Evolutionary conservation across 2,797 vertebrate species (phyloP).

Genomic region (Chelmon rostratus): DNA sequence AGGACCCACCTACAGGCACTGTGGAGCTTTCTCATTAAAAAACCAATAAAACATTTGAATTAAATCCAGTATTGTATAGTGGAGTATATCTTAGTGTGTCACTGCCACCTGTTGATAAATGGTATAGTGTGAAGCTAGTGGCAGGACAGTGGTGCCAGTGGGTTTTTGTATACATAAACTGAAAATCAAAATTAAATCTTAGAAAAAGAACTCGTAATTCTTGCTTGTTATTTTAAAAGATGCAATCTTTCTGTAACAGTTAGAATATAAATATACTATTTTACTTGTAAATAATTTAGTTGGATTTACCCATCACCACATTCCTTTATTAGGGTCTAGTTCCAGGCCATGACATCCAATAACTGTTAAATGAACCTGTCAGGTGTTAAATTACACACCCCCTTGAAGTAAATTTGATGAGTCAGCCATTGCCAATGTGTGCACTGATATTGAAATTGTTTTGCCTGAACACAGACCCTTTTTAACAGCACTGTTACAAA

Average conservation of each 20-base stretch:
- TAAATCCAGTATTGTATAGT: not conserved
- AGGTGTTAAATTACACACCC: conserved; percentile 30
- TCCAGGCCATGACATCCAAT: conserved; percentile 1
- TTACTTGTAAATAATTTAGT: not conserved
- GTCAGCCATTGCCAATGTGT: conserved; percentile 39
- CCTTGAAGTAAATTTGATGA: conserved; percentile 39
- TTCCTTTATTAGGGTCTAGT: not conserved
- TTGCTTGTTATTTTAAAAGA: too few relatives aligned
- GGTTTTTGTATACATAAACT: too few relatives aligned
- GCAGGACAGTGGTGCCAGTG: not conserved
- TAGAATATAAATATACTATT: too few relatives aligned
- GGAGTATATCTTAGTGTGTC: not conserved
- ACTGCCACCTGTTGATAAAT: not conserved
- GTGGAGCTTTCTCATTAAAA: too few relatives aligned
- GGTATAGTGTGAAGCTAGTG: not conserved
- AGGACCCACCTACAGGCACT: too few relatives aligned
- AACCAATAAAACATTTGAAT: too few relatives aligned
- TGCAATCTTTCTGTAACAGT: too few relatives aligned
- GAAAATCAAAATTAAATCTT: too few relatives aligned
- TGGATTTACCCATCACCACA: not conserved
- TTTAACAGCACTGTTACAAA: conserved; percentile 43
- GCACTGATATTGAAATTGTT: conserved; percentile 36
- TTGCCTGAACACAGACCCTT: conserved; percentile 38
- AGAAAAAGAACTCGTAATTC: too few relatives aligned
- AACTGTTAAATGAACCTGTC: conserved; percentile 25